Evolutionary conservation across 1,140 invertebrate species (phyloP), one percentile per base, ranked within the genome.

Genomic region (Calliphora vicina): DNA sequence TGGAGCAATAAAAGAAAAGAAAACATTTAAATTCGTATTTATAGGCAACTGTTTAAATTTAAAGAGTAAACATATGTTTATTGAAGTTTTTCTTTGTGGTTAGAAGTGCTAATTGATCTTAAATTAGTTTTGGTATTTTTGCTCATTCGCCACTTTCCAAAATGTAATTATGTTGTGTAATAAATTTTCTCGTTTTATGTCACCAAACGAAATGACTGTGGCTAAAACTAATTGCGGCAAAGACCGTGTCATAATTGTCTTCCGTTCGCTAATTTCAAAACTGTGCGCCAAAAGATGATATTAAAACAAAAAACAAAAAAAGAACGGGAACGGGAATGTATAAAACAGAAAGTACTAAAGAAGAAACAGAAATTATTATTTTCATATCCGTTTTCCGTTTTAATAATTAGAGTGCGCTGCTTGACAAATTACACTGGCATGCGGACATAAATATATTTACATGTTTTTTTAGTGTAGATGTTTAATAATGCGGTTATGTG

Each of bases 361-460:
- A 57, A n/a, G 17, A 3, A 13, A 57, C 8, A 25, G n/a, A 78
- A 78, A 78, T 78, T 78, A 78, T 78, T 35, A 78, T 78, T 78
- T 78, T 78, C 35, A 78, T 78, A 45, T 78, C 74, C 74, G 74
- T 78, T 78, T 78, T 43, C 74, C 74, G 74, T 78, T 78, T 78
- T 25, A 29, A 45, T 78, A 78, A 78, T 78, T n/a, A 78, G 74
- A 50, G 45, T 4, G 45, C 10, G 35, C 35, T 35, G 35, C 12
- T 17, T 50, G 12, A 50, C 45, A 50, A 50, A 0, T 50, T 17
- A 50, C 17, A 50, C 45, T 15, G 2, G 15, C 45, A 50, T 13
- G 17, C 45, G 3, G 12, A 50, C 12, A 50, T 1, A 50, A 12
- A 15, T 50, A 50, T 50, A 50, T 50, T 15, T 12, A 50, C 12